Conservation (phyloP, 2,888 invertebrate species). For the Andrena bucephala region DNA sequence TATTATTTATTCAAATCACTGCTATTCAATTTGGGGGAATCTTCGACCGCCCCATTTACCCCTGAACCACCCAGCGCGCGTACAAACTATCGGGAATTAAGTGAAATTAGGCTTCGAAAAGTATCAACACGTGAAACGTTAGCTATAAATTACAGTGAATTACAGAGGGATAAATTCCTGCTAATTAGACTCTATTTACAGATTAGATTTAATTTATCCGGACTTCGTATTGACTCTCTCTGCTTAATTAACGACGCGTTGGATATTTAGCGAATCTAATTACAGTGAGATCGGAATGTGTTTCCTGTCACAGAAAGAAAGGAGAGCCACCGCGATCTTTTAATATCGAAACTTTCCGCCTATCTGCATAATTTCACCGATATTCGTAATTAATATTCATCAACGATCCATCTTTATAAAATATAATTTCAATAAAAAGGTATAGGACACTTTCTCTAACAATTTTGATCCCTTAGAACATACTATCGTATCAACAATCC, state of each 20-base stretch:
- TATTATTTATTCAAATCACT: no score
- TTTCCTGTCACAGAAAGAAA: not conserved
- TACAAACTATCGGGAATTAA: not conserved
- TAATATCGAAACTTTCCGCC: not conserved
- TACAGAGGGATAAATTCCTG: not conserved
- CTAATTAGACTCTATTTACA: slow-evolving; percentile 1
- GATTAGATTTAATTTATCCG: not conserved
- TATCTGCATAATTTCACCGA: not conserved
- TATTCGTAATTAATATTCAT: not conserved
- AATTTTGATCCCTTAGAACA: no score
- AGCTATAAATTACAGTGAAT: not conserved
- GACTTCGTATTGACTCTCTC: not conserved
- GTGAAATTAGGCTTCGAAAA: not conserved
- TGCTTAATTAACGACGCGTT: not conserved
- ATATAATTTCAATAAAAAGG: no score
- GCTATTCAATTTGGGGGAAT: no score
- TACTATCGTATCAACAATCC: no score
- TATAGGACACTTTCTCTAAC: no score
- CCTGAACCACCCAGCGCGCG: not conserved
- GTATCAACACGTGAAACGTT: not conserved
- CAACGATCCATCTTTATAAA: no score
- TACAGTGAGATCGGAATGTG: not conserved
- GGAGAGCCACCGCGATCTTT: not conserved
- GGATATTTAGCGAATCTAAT: not conserved
- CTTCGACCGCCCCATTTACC: no score